Evolutionary conservation across 2,113 vertebrate species (phyloP), one percentile per base, ranked within the genome.

Genomic region (Cromileptes altivelis): DNA sequence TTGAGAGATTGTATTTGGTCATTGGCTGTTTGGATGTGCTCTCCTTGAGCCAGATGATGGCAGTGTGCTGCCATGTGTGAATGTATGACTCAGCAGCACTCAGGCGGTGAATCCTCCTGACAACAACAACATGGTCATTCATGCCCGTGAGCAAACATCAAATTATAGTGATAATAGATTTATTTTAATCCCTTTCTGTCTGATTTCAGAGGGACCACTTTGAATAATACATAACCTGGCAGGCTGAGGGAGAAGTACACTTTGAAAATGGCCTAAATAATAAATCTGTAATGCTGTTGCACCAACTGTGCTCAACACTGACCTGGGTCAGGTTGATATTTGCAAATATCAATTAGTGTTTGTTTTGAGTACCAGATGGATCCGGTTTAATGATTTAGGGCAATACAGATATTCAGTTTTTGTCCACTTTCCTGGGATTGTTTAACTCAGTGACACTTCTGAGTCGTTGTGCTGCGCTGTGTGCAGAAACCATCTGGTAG

Each of bases 11-110:
- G 14, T 27, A 30, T 18, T 23, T 27, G 69, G 52, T 60, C 14
- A 1, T 25, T 61, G 52, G 70, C 33, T 27, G 25, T 53, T 1
- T 53, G 23, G 6, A 6, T 33, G 33, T 73, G 23, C 5, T 52
- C 14, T 33, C 23, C 3, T 2, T 21, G 30, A 53, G 57, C 91
- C 93, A 93, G 78, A 84, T 37, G 93, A 86, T 85, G 93, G 92
- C 93, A 89, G 90, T 90, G 89, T 90, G 80, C 50, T 68, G 84
- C 90, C 82, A 71, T 1, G 71, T 65, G 68, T 84, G 70, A 74
- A 19, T 81, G 27, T 6, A 27, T 58, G 71, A 61, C 64, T 73
- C 71, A 75, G 53, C 77, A 71, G 14, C 53, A 42, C 50, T 13
- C 49, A 55, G 53, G 4, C 21, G 9, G 10, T 21, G 63, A 72